Conservation (phyloP, 2,797 vertebrate species). For the Mormyrus hasselquistii region DNA sequence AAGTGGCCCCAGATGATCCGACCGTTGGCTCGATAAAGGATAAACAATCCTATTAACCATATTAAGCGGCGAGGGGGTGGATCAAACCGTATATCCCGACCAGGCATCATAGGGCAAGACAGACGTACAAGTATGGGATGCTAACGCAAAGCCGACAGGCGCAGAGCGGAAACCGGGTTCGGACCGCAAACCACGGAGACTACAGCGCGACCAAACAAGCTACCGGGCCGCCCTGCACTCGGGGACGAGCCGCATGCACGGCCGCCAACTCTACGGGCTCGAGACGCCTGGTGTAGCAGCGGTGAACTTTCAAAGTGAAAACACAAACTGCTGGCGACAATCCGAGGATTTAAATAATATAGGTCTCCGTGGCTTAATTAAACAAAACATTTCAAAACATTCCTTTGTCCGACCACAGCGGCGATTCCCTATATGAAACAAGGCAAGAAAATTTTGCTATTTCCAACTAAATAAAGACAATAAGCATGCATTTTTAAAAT, state of each 20-base stretch:
- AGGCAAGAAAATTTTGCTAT: not conserved
- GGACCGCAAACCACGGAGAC: not conserved
- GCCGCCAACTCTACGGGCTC: not conserved
- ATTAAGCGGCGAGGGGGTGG: not conserved
- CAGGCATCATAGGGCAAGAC: not conserved
- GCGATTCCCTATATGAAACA: not conserved
- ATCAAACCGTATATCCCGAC: not conserved
- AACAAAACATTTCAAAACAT: not conserved
- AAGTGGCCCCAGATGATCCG: not conserved
- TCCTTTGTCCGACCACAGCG: not conserved
- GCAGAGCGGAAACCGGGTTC: not conserved
- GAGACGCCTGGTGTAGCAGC: not conserved
- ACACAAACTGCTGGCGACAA: not conserved
- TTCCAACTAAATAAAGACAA: not conserved
- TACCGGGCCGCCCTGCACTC: not conserved
- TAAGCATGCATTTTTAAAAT: not conserved
- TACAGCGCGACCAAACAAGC: not conserved
- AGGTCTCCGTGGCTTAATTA: not conserved
- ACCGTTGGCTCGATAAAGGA: not conserved
- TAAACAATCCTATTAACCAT: not conserved
- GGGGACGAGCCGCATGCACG: not conserved
- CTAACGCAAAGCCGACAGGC: not conserved
- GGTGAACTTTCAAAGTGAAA: not conserved
- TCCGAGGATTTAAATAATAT: not conserved
- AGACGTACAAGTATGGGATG: not conserved